Evolutionary conservation across 2,888 invertebrate species (phyloP).

Genomic region (Caenorhabditis zanzibari): DNA sequence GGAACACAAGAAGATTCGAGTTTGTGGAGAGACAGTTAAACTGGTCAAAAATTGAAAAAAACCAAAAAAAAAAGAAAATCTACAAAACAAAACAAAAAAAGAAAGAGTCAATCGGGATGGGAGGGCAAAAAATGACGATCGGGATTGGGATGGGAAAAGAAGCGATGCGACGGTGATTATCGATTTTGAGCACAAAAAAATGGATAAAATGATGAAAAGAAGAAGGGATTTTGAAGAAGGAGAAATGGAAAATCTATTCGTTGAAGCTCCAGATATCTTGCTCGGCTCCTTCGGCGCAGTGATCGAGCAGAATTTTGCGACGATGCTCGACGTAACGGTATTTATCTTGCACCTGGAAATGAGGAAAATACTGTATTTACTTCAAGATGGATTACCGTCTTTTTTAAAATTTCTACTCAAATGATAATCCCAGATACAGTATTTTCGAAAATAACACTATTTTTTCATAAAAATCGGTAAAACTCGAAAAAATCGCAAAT

Average conservation of each 20-base stretch:
- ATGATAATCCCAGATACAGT: too few relatives aligned
- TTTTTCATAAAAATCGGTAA: too few relatives aligned
- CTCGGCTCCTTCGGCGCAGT: slow-evolving; percentile 99
- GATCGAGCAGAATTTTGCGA: slow-evolving; percentile 94
- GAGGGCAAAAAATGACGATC: slow-evolving; percentile 11
- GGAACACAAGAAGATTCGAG: not conserved
- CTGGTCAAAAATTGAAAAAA: slow-evolving; percentile 24
- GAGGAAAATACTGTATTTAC: not conserved
- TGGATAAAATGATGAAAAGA: slow-evolving; percentile 12
- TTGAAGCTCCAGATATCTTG: slow-evolving; percentile 95
- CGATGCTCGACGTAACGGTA: slow-evolving; percentile 97
- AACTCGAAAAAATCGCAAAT: too few relatives aligned
- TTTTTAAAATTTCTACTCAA: too few relatives aligned
- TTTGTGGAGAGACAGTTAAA: slow-evolving; percentile 23
- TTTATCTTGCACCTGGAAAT: slow-evolving; percentile 82
- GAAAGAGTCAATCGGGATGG: not conserved
- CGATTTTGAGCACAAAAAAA: slow-evolving; percentile 9
- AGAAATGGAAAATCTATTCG: slow-evolving; percentile 51
- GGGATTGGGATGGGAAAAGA: not conserved
- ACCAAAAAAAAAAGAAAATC: not conserved
- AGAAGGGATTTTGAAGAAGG: slow-evolving; percentile 1
- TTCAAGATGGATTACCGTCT: too few relatives aligned
- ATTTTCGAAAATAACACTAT: too few relatives aligned
- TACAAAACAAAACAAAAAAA: slow-evolving; percentile 33
- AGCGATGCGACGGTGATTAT: not conserved